Percentiles rank a stretch among this genome's conserved stretches.
phyloP scores from a whole-genome alignment of 2,888 invertebrate species.

The Hypolimnas misippus region DNA sequence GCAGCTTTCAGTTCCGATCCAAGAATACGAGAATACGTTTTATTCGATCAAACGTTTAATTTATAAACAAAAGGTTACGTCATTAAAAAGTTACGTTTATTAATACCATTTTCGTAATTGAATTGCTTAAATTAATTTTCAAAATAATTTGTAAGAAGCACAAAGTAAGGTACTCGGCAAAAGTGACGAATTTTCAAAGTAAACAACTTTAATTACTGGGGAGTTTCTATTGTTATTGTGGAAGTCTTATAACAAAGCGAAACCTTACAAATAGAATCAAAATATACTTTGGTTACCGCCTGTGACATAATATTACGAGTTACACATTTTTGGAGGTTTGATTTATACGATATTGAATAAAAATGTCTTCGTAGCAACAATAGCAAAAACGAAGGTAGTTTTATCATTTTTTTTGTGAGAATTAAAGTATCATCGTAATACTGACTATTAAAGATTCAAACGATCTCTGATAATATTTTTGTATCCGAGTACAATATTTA shows the following conservation, averaged over 20 bases:
- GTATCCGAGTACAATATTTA: no score
- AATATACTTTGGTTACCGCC: background rate
- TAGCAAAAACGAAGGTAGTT: background rate
- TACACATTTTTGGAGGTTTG: background rate
- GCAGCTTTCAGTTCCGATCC: conserved; percentile 12
- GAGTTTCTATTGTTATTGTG: conserved; percentile 2
- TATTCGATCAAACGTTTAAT: background rate
- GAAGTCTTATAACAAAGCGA: conserved; percentile 7
- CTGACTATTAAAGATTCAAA: no score
- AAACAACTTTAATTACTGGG: background rate
- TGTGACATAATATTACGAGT: background rate
- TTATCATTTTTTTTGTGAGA: no score
- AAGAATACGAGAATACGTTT: background rate
- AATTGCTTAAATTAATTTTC: background rate
- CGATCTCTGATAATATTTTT: no score
- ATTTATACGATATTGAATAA: no score
- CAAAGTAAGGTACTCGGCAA: background rate
- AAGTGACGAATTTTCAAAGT: background rate
- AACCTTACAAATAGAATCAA: conserved; percentile 11
- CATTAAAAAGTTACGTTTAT: background rate
- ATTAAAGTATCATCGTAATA: no score
- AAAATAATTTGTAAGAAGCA: background rate
- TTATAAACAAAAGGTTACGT: background rate
- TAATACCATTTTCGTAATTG: background rate
- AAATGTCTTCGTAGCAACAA: no score